phyloP scores from a whole-genome alignment of 2,888 invertebrate genomes.

The Folsomia candida region DNA sequence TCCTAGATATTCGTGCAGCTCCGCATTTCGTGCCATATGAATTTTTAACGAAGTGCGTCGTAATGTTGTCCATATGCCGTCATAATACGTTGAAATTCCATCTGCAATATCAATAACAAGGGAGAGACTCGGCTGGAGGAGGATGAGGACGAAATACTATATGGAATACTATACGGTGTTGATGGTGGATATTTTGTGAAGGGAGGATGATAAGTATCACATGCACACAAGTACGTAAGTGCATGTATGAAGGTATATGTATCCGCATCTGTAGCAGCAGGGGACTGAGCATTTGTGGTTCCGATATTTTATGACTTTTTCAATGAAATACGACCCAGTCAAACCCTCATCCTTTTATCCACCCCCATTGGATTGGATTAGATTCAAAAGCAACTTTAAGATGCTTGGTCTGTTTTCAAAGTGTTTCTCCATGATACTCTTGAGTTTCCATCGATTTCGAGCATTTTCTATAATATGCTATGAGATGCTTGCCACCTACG shows the following conservation, averaged over 20 bases:
- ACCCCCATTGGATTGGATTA: constrained; percentile 32
- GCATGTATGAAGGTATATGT: not conserved
- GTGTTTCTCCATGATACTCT: no score
- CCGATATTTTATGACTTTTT: constrained; percentile 21
- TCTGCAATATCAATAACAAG: not conserved
- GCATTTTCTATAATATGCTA: no score
- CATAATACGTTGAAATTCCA: not conserved
- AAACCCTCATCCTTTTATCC: constrained; percentile 26
- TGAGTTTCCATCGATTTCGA: no score
- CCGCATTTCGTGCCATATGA: not conserved
- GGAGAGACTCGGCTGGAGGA: not conserved
- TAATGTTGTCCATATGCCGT: not conserved
- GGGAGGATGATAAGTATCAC: not conserved
- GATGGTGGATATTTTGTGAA: not conserved
- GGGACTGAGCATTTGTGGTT: constrained; percentile 21
- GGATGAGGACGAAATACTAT: not conserved
- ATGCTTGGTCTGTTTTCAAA: not conserved
- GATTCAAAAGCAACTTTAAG: constrained; percentile 16
- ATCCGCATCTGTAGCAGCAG: not conserved
- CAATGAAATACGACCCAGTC: constrained; percentile 28
- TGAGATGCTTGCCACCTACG: no score
- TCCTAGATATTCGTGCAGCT: not conserved
- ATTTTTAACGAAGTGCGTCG: not conserved
- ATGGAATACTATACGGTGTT: not conserved
- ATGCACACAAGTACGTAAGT: no score